Evolutionary conservation across 2,888 invertebrate species (phyloP).

Genomic region (Caenorhabditis imperialis): DNA sequence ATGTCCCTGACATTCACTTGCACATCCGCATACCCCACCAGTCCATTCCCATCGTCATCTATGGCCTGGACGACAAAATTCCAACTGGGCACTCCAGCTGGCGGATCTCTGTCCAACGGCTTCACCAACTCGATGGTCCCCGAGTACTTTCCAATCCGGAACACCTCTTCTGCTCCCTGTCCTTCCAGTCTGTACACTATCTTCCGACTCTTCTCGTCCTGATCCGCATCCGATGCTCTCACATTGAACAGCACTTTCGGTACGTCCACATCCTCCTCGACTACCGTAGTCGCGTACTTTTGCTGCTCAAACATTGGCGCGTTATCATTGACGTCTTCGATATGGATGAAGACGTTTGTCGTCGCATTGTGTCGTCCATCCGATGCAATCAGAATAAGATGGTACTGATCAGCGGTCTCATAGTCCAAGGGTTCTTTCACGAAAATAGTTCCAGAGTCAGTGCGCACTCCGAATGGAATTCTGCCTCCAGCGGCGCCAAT

Average conservation of each 20-base stretch:
- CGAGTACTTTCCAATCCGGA: constrained; percentile 78
- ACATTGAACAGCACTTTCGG: constrained; percentile 74
- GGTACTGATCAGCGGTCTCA: constrained; percentile 80
- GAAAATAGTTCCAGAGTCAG: constrained; percentile 74
- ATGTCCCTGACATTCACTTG: constrained; percentile 78
- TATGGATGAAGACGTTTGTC: constrained; percentile 85
- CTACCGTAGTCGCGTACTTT: constrained; percentile 69
- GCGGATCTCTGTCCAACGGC: constrained; percentile 86
- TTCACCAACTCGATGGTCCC: constrained; percentile 80
- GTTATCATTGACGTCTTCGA: constrained; percentile 79
- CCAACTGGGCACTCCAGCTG: constrained; percentile 84
- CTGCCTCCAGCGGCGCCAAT: constrained; percentile 60
- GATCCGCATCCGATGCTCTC: constrained; percentile 73
- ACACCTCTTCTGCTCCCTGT: constrained; percentile 79
- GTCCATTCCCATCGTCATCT: constrained; percentile 76
- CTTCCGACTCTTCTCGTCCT: constrained; percentile 64
- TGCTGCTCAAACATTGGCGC: constrained; percentile 78
- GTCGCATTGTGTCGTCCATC: constrained; percentile 84
- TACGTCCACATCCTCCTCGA: constrained; percentile 73
- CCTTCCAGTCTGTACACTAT: constrained; percentile 77
- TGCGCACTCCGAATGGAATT: constrained; percentile 75
- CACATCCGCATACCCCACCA: constrained; percentile 80
- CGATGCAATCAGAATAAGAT: constrained; percentile 88
- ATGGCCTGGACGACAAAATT: constrained; percentile 77
- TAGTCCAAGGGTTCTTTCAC: constrained; percentile 76